Evolutionary conservation across 2,888 invertebrate species (phyloP).

Genomic region (Phytoseiulus persimilis): DNA sequence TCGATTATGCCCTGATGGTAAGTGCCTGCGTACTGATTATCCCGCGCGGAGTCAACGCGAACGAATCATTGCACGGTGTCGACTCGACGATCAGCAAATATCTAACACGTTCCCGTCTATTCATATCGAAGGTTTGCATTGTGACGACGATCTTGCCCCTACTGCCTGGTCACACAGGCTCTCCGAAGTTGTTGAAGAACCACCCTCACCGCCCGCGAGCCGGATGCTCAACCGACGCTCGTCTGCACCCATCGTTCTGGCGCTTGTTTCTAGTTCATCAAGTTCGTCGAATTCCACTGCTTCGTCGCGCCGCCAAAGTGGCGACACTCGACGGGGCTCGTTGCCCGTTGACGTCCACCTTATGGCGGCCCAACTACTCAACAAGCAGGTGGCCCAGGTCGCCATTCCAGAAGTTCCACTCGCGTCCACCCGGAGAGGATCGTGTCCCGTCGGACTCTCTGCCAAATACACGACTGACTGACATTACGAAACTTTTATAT

Average conservation of each 20-base stretch:
- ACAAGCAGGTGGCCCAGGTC: conserved; percentile 34
- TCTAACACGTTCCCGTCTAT: background rate
- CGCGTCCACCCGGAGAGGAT: conserved; percentile 23
- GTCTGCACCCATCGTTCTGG: conserved; percentile 32
- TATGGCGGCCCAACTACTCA: conserved; percentile 32
- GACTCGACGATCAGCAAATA: background rate
- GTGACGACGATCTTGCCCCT: conserved; percentile 31
- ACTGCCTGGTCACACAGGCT: conserved; percentile 33
- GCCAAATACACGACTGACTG: conserved; percentile 22
- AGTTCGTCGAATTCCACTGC: conserved; percentile 31
- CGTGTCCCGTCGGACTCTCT: conserved; percentile 23
- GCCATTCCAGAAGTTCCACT: conserved; percentile 36
- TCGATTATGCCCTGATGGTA: conserved; percentile 20
- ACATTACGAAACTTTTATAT: background rate
- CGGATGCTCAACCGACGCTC: conserved; percentile 36
- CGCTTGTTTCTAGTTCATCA: conserved; percentile 32
- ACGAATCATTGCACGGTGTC: background rate
- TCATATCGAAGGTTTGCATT: conserved; percentile 9
- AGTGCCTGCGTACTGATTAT: background rate
- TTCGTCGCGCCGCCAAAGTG: conserved; percentile 34
- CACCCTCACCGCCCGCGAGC: conserved; percentile 23
- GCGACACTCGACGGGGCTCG: conserved; percentile 25
- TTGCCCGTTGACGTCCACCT: conserved; percentile 34
- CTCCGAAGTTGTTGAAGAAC: conserved; percentile 35
- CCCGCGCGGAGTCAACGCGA: background rate